Evolutionary conservation across 2,113 vertebrate genomes (phyloP).

Genomic region (Pluvianellus socialis): DNA sequence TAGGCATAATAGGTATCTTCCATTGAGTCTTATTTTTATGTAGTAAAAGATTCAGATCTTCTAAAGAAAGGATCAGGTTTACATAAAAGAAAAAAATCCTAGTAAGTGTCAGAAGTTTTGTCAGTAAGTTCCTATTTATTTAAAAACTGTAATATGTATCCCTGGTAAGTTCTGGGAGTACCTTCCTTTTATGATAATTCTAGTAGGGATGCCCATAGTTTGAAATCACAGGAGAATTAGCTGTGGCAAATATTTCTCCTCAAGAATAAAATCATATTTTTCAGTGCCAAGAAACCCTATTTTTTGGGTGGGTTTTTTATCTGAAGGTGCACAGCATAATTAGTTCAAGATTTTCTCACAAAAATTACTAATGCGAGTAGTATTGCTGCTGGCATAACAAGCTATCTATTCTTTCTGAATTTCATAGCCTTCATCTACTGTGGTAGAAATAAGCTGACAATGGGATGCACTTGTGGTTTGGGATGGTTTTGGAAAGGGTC

Average conservation of each 20-base stretch:
- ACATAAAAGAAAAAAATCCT: neutral
- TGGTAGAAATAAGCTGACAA: neutral
- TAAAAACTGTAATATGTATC: neutral
- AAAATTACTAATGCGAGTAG: neutral
- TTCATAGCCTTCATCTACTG: neutral
- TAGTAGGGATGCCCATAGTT: neutral
- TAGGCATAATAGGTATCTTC: neutral
- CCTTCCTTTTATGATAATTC: neutral
- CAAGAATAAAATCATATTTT: neutral
- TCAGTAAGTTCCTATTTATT: neutral
- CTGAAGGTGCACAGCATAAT: neutral
- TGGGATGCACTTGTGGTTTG: neutral
- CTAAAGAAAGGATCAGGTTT: neutral
- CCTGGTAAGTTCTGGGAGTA: neutral
- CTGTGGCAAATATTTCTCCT: neutral
- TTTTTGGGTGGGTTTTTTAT: neutral
- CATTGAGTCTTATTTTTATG: neutral
- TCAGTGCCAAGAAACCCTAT: neutral
- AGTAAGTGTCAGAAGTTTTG: neutral
- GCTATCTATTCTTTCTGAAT: neutral
- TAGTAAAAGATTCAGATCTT: neutral
- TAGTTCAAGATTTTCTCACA: neutral
- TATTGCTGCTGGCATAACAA: neutral
- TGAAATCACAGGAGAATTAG: neutral
- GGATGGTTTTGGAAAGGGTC: neutral